Percentiles rank a stretch among this genome's conserved stretches.
phyloP scores from a whole-genome alignment of 2,888 invertebrate genomes.

The Conchocele bisecta region DNA sequence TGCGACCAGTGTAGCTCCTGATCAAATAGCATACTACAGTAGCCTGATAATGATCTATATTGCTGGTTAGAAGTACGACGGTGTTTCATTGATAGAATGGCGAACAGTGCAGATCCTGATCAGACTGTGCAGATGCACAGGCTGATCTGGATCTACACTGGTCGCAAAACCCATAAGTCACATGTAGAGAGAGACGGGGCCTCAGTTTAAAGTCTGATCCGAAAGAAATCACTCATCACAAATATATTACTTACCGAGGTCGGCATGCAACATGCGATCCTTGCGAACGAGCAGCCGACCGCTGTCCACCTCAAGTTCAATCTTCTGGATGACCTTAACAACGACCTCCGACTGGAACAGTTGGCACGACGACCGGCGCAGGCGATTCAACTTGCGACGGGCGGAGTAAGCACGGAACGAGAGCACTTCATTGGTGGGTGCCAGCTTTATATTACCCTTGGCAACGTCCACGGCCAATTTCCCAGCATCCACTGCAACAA shows the following conservation, averaged over 20 bases:
- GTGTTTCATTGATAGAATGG: too few species aligned
- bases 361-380: constrained; percentile 84
- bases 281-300: constrained; percentile 89
- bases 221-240: too few species aligned
- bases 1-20: too few species aligned
- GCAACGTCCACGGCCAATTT: constrained; percentile 64
- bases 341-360: constrained; percentile 87
- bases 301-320: constrained; percentile 89
- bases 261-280: constrained; percentile 92
- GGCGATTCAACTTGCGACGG: constrained; percentile 78
- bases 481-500: constrained; percentile 78
- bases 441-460: constrained; percentile 59
- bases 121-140: too few species aligned
- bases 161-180: too few species aligned
- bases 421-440: constrained; percentile 82
- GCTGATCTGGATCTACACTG: too few species aligned
- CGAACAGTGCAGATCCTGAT: too few species aligned
- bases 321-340: constrained; percentile 87
- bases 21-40: too few species aligned
- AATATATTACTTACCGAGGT: constrained; percentile 88
- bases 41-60: too few species aligned
- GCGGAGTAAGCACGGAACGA: constrained; percentile 82
- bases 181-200: too few species aligned
- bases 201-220: too few species aligned
- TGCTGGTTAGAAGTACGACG: too few species aligned